Evolutionary conservation across 2,113 vertebrate species (phyloP), one percentile per base, ranked within the genome.

Genomic region (Pseudorectes ferrugineus): DNA sequence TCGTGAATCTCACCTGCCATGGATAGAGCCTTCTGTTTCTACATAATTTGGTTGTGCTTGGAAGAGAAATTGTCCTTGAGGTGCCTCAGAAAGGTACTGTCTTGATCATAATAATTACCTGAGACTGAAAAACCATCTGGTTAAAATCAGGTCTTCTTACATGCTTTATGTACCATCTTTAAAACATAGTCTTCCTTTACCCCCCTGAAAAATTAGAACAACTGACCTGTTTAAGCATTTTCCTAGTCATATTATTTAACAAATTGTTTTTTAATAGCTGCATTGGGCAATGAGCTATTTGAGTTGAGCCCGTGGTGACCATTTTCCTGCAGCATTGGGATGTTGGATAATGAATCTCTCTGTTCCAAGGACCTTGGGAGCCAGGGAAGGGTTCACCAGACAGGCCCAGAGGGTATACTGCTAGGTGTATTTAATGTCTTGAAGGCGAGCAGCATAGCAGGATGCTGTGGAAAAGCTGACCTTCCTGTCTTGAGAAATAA

Each of bases 121-220:
- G 88, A 96, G 79, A 67, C 40, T 75, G 63, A 92, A 92, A 96
- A 94, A 57, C 79, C 94, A 96, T 94, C 92, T 97, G 96, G 82
- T 88, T 93, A 80, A 97, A 92, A 95, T 90, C 48, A 88, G 12
- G 11, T 74, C 71, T 92, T 92, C 62, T 77, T 67, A 79, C 42
- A 48, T 72, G 43, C n/a, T 71, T 83, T 81, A 77, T 79, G 55
- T 74, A 58, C 55, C 6, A 0, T 80, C 79, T 92, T 92, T 71
- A 92, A 85, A 95, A 74, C 6, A 16, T 15, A 90, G 48, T 87
- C 38, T 28, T 85, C 22, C 43, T 93, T 68, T 59, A 40, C 8
- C 6, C 7, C 21, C 18, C 22, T 20, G 36, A 88, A 96, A 96
- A 95, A 90, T 88, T 88, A 66, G 59, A 85, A 59, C 29, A 88